Base-by-base conservation (phyloP, 2,888 invertebrate species). In the Orchestes rusci region DNA sequence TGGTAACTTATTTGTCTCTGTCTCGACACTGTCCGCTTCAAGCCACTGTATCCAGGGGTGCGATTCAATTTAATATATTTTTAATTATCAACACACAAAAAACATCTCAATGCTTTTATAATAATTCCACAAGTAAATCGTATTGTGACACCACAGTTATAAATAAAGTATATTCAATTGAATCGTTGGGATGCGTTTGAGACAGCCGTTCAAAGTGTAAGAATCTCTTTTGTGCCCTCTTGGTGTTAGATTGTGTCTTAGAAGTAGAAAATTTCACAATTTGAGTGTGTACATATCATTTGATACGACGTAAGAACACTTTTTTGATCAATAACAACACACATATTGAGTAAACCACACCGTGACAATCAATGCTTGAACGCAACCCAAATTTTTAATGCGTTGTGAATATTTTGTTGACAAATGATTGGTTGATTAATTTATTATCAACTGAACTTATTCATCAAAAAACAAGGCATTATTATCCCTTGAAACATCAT, bases 1-100 rank as follows among this genome's bases (percentile, higher is more conserved):
- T 42, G 48, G 46, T 51, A 49, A 51, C 45, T 40, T 39, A 35
- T 49, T 43, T 39, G 40, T 49, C 45, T 48, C 43, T 51, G 42
- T 48, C 48, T 45, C 43, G 45, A 45, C 45, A 45, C 40, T 43
- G 23, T 41, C 41, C 41, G 35, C 33, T 42, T 39, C 39, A 40
- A 33, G 43, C 38, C 48, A 37, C 43, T 43, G 39, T 18, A 34
- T 40, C 39, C 39, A 30, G 37, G 45, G 45, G 31, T 31, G 36
- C 28, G 45, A 35, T 37, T 41, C 19, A n/a, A n/a, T n/a, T n/a
- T n/a, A n/a, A n/a, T n/a, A n/a, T n/a, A n/a, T n/a, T n/a, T n/a
- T n/a, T n/a, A n/a, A n/a, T n/a, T n/a, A n/a, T n/a, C n/a, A n/a
- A n/a, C n/a, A n/a, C n/a, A n/a, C n/a, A n/a, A n/a, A n/a, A n/a